Evolutionary conservation across 2,797 vertebrate species (phyloP), one percentile per base, ranked within the genome.

Genomic region (Anas bahamensis): DNA sequence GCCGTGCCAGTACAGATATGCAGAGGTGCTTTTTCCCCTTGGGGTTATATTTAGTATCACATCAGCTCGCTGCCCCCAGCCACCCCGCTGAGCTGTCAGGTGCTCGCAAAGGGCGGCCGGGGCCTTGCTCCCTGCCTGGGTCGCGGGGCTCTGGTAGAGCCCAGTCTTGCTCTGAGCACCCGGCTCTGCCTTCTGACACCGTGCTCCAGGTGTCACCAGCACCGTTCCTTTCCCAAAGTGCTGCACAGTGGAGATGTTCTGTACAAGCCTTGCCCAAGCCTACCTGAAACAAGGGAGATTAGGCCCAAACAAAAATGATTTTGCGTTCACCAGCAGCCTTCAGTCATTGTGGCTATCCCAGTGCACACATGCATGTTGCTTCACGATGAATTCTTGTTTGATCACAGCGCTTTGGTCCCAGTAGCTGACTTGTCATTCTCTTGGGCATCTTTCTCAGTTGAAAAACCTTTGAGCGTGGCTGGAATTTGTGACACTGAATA

Each of bases 401-500:
- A 46, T 68, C 61, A 37, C 41, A 42, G 31, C 41, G 13, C 52
- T 79, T 31, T 82, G 44, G 37, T 73, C 53, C 31, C 41, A 29
- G 53, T 8, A 46, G 72, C 37, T 84, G 52, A 71, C 90, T 56
- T 75, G 35, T 24, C 37, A 5, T 88, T 86, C 71, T 84, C 29
- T 92, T 6, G 26, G 56, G 15, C 35, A 42, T 71, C 65, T 55
- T 90, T 24, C 19, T 83, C 42, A 50, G 23, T 10, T 71, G 59
- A 66, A 91, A 76, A 90, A 13, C 44, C 71, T 72, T 29, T 21
- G 70, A 66, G 14, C 66, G 19, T 4, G 3, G 33, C 77, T 93
- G 74, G 71, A 92, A 61, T 90, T 83, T 76, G 65, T 88, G 35
- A 35, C 57, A 11, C 78, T 60, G 31, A 66, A 5, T 85, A 33